Evolutionary conservation across 53 echinoderm and acorn worm genomes (phyloP), one percentile per base, ranked within the genome.

Genomic region (Crossaster papposus): DNA sequence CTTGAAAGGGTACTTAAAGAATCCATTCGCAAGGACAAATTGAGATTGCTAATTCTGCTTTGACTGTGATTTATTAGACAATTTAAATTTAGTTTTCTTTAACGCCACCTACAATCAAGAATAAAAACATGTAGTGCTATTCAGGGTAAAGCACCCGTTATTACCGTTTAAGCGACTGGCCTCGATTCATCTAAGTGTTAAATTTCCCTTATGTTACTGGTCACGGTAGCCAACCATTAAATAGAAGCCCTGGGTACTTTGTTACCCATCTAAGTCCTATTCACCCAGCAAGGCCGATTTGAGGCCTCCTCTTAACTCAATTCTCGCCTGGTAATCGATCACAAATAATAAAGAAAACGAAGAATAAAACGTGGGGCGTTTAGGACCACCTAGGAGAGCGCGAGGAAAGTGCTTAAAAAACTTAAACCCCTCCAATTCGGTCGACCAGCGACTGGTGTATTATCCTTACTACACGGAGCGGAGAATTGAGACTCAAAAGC

Each of bases 161-260:
- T 58, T 24, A 80, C 80, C 80, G 58, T 80, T 80, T 80, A 80
- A 80, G 31, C 29, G 62, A 30, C 58, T 50, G 80, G 62, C 72
- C 50, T 72, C 84, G 84, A 54, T 84, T 72, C 51, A 54, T 10
- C 26, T 10, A 80, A 30, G 80, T 54, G 80, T 54, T 54, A 54
- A 53, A 54, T 72, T 72, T 54, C 52, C 51, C 52, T 70, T 37
- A 36, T 54, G 84, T 84, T 73, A 72, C 53, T 54, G 65, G 84
- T 72, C n/a, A n/a, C n/a, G n/a, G n/a, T 84, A 72, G 72, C 84
- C 84, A 72, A 71, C 84, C 84, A 84, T 71, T 84, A 53, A 84
- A 73, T 73, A 84, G 51, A 44, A 84, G 37, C 84, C 84, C 28
- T 17, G 22, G 17, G 50, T 32, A 31, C 53, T 72, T 72, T 72